Percentiles rank a stretch among this genome's conserved stretches.
These are phyloP conservation scores for Falco novaeseelandiae DNA, from an alignment of 2,797 vertebrate species.

Conservation along the genomic window DNA sequence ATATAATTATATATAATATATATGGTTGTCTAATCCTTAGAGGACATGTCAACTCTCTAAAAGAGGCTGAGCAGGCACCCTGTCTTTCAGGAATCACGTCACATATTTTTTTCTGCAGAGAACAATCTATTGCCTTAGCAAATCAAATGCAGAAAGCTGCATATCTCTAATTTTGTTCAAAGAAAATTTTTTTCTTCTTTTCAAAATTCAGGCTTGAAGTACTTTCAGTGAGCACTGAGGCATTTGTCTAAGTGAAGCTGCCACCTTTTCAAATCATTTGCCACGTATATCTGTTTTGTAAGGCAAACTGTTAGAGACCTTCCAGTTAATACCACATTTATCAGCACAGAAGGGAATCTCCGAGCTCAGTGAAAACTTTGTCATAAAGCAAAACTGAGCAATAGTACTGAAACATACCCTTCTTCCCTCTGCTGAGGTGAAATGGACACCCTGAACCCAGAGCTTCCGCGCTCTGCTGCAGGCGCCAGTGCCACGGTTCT, in stretches of 20 bases:
- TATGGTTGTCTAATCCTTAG: not conserved
- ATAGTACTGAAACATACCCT: not conserved
- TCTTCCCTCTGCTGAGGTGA: not conserved
- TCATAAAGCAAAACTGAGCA: not conserved
- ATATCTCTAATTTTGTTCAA: not conserved
- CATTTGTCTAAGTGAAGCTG: not conserved
- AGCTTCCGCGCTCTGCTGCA: not conserved
- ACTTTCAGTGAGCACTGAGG: not conserved
- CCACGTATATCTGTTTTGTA: not conserved
- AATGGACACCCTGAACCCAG: not conserved
- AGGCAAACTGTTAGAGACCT: not conserved
- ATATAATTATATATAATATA: not conserved
- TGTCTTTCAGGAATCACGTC: not conserved
- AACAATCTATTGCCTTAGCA: not conserved
- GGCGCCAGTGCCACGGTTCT: not conserved
- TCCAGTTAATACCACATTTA: not conserved
- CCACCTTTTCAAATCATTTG: not conserved
- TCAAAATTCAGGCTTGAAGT: not conserved
- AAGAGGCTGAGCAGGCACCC: not conserved
- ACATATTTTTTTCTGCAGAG: not conserved
- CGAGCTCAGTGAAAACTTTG: not conserved
- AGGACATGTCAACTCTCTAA: not conserved
- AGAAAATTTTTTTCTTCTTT: not conserved
- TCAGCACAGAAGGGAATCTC: not conserved
- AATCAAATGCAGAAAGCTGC: not conserved